These are phyloP conservation scores for Panorpa germanica DNA, from an alignment of 2,888 invertebrate genomes.

Conservation along the genomic window DNA sequence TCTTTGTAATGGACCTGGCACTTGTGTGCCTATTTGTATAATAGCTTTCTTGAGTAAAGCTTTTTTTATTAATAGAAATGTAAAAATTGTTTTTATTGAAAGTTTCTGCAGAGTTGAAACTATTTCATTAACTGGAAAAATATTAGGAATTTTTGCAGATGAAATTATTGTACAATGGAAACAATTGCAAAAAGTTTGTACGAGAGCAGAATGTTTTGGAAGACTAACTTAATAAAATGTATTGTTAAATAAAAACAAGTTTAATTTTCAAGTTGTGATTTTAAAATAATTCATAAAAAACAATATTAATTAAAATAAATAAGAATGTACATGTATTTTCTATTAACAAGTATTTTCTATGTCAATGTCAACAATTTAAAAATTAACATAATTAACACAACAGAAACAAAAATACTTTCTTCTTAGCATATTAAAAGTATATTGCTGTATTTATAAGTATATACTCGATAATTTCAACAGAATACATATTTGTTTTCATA, in stretches of 20 bases:
- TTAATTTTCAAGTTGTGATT: too few relatives aligned
- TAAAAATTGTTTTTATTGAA: constrained; percentile 78
- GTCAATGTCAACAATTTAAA: too few relatives aligned
- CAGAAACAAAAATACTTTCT: too few relatives aligned
- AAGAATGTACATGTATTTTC: too few relatives aligned
- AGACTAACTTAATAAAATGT: constrained; percentile 33
- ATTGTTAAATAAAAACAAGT: constrained; percentile 8
- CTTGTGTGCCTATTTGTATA: constrained; percentile 81
- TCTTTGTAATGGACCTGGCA: constrained; percentile 91
- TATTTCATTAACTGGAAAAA: constrained; percentile 74
- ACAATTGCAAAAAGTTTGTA: constrained; percentile 42
- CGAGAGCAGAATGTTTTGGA: constrained; percentile 58
- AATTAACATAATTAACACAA: too few relatives aligned
- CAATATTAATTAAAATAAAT: too few relatives aligned
- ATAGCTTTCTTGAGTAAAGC: constrained; percentile 56
- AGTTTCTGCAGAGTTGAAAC: constrained; percentile 85
- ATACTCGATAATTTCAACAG: constrained; percentile 12
- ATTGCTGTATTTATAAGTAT: constrained; percentile 22
- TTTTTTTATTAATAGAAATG: constrained; percentile 37
- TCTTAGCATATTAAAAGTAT: too few relatives aligned
- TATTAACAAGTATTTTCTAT: too few relatives aligned
- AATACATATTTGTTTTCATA: constrained; percentile 1
- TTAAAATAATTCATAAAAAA: too few relatives aligned
- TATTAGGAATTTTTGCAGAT: constrained; percentile 69
- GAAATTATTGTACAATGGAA: constrained; percentile 89